Percentiles rank a stretch among this genome's conserved stretches.
phyloP scores from a whole-genome alignment of 2,113 vertebrate species.

The Pollachius pollachius region DNA sequence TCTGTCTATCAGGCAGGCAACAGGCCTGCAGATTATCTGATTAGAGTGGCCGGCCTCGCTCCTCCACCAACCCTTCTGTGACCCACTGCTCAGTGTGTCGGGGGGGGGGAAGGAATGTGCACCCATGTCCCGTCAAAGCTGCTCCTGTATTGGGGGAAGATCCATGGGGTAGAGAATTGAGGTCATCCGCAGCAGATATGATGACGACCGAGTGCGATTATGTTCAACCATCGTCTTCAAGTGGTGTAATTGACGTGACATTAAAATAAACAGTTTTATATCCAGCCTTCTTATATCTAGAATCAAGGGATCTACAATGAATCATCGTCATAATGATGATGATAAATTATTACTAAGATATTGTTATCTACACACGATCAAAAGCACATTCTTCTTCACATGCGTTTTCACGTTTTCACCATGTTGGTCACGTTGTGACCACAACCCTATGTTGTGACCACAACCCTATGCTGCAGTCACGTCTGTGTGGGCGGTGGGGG shows the following conservation, averaged over 20 bases:
- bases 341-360: too few relatives aligned
- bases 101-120: conserved; percentile 1
- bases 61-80: background rate
- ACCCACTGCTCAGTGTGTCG: background rate
- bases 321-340: too few relatives aligned
- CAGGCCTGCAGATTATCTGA: conserved; percentile 36
- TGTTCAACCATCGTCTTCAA: background rate
- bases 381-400: too few relatives aligned
- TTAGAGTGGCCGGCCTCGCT: conserved; percentile 12
- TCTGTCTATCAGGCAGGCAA: conserved; percentile 17
- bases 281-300: too few relatives aligned
- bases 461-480: background rate
- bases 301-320: too few relatives aligned
- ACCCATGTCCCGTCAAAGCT: too few relatives aligned
- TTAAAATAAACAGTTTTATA: too few relatives aligned
- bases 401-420: background rate
- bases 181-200: background rate
- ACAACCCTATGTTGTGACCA: background rate
- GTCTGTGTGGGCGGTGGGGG: conserved; percentile 12
- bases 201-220: background rate
- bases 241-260: too few relatives aligned
- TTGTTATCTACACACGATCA: too few relatives aligned
- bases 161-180: background rate
- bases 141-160: background rate
- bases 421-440: too few relatives aligned